Conservation (phyloP, 2,797 vertebrate species). For the Oreochromis mossambicus region DNA sequence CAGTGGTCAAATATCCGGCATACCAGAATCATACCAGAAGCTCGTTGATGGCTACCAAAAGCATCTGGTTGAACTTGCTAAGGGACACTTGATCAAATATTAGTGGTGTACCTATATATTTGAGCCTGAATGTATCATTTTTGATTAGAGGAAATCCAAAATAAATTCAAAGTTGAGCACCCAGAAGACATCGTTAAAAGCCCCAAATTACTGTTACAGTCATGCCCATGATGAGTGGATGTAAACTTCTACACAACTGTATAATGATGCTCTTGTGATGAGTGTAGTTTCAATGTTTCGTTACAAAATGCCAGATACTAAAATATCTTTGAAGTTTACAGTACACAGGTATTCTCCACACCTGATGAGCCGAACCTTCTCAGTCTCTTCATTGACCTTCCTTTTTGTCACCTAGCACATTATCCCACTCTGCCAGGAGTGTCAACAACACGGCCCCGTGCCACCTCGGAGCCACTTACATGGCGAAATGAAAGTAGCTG, state of each 20-base stretch:
- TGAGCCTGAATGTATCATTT: not conserved
- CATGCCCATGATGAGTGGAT: rapidly evolving
- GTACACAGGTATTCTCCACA: not conserved
- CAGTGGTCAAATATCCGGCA: not conserved
- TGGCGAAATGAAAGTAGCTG: slow-evolving; percentile 37
- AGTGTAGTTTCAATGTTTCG: not conserved
- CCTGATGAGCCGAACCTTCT: not conserved
- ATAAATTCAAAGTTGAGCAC: not conserved
- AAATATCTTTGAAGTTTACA: not conserved
- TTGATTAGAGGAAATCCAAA: not conserved
- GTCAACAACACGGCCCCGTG: slow-evolving; percentile 41
- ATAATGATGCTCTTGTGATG: not conserved
- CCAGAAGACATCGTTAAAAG: not conserved
- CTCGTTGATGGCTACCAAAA: not conserved
- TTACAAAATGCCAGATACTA: not conserved
- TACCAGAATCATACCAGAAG: not conserved
- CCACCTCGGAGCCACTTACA: slow-evolving; percentile 46
- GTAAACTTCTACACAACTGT: not conserved
- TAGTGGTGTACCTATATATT: not conserved
- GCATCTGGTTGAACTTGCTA: not conserved
- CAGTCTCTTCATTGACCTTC: not conserved
- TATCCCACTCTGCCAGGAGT: slow-evolving; percentile 12
- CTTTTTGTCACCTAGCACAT: slow-evolving; percentile 22
- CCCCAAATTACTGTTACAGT: not conserved
- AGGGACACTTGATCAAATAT: not conserved